A percentile compares a stretch with the other conserved stretches of the same genome.
phyloP scores from a whole-genome alignment of 2,888 invertebrate species.

The Prionchulus punctatus region DNA sequence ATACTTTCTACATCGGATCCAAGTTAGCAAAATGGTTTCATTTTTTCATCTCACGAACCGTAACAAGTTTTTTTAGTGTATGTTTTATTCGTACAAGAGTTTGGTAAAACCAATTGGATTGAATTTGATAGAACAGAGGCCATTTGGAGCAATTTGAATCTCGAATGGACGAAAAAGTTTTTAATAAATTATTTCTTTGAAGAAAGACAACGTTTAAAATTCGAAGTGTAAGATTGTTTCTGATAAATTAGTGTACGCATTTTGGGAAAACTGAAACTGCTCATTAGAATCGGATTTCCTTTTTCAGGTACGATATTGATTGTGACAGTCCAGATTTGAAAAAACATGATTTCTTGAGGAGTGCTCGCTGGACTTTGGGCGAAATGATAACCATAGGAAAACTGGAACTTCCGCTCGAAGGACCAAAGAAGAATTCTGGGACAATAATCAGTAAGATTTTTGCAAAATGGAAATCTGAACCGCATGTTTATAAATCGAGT shows the following conservation, averaged over 20 bases:
- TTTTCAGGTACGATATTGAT: constrained; percentile 25
- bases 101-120: constrained; percentile 14
- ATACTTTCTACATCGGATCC: constrained; percentile 28
- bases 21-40: constrained; percentile 7
- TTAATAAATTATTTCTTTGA: constrained; percentile 25
- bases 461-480: neutral
- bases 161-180: constrained; percentile 22
- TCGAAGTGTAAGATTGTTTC: constrained; percentile 20
- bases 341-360: constrained; percentile 40
- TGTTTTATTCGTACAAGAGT: constrained; percentile 9
- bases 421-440: neutral
- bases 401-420: neutral
- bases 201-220: constrained; percentile 22
- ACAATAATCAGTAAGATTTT: neutral
- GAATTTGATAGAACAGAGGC: constrained; percentile 25
- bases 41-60: no score
- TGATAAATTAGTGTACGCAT: no score
- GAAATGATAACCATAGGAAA: constrained; percentile 35
- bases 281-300: no score
- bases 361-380: constrained; percentile 41
- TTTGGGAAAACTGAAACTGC: no score
- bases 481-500: no score
- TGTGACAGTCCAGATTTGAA: constrained; percentile 14
- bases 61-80: constrained; percentile 8
- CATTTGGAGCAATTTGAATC: constrained; percentile 23